These are phyloP conservation scores for Neodiprion virginianus DNA, from an alignment of 1,140 invertebrate genomes.

Conservation along the genomic window DNA sequence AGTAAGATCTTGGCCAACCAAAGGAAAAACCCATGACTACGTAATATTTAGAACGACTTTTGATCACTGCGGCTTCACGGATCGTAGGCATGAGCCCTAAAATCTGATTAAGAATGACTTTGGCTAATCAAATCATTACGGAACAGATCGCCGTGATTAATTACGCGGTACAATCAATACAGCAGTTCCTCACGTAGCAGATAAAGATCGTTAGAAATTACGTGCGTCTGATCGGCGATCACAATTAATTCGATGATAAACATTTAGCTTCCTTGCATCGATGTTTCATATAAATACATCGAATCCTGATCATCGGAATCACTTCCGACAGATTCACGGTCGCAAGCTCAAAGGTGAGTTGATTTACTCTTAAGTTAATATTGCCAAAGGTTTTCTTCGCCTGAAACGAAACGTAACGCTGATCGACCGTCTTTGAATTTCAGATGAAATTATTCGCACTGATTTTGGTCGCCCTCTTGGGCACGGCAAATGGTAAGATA, in stretches of 20 bases:
- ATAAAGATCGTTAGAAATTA: background rate
- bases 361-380: background rate
- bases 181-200: background rate
- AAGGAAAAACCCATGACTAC: too few relatives aligned
- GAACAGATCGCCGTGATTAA: background rate
- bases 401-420: background rate
- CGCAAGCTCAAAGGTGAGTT: background rate
- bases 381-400: background rate
- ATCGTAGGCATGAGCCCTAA: too few relatives aligned
- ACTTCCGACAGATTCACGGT: background rate
- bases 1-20: too few relatives aligned
- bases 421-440: background rate
- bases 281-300: background rate
- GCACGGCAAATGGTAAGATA: background rate
- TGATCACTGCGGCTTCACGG: too few relatives aligned
- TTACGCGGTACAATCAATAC: background rate
- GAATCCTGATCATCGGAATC: background rate
- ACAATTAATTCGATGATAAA: background rate
- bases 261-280: background rate
- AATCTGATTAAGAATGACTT: background rate
- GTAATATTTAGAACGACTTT: too few relatives aligned
- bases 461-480: background rate
- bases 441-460: background rate
- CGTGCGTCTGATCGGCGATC: background rate
- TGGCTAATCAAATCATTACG: background rate